Base-by-base conservation (phyloP, 2,888 invertebrate species). In the Trimorus sp. region DNA sequence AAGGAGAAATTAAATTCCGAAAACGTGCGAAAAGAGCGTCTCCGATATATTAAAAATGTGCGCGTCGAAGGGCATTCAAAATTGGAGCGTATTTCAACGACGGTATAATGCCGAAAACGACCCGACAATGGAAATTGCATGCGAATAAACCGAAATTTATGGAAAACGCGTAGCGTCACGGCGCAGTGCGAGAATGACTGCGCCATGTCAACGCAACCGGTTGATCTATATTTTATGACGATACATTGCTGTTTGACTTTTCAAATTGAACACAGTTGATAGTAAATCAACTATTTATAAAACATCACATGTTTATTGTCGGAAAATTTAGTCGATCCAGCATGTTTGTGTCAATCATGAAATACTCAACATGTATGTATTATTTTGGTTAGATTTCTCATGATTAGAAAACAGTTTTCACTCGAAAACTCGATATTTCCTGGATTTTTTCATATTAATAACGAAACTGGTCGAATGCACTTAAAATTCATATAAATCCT, bases 71-170 rank as follows among this genome's bases (percentile, higher is more conserved):
- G 58, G 73, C 54, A 80, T 75, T 75, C 56, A 75, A 65, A 62
- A 75, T 75, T 70, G 40, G 65, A 70, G 56, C 75, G 68, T 14
- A 60, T 59, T 66, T 79, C 38, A 79, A 79, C 60, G 79, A 53
- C 66, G 16, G 70, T 68, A 81, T 81, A 78, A 65, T 76, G 53
- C 70, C 70, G 54, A 66, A 65, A 74, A 74, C 65, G 74, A 70
- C 65, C 40, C 66, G 71, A 77, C 69, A 77, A 77, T 77, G 81
- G 74, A 81, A 82, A 73, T 77, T 66, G 73, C 49, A 74, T 49
- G 81, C 74, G 74, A 82, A 77, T 82, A 82, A 63, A 77, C 70
- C 65, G 58, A 77, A 82, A 82, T 77, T 82, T 74, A 82, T 82
- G 81, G 77, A 81, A 73, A 82, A 56, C 76, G 69, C 58, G 69